Evolutionary conservation across 2,888 invertebrate genomes (phyloP), one percentile per base, ranked within the genome.

Genomic region (Antheraea assamensis): DNA sequence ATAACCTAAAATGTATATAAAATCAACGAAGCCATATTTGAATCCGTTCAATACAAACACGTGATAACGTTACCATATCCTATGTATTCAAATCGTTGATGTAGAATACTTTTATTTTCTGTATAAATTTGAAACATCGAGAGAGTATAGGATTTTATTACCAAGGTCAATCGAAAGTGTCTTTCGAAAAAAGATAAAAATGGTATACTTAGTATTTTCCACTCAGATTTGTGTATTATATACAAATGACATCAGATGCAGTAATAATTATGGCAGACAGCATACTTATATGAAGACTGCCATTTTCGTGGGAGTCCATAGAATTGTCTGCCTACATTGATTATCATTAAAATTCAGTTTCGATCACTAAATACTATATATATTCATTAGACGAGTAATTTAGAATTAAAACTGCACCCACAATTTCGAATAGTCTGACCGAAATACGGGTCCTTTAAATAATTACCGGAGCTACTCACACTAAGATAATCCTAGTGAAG

Each of bases 321-420:
- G 27, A 64, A 64, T 30, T 64, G 17, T 27, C 61, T 64, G 30
- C 61, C 61, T 64, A 64, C 19, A 64, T 64, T 64, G 17, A 64
- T 64, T 58, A 58, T 58, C 17, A 21, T 52, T n/a, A 24, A 7
- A 49, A 49, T 8, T 49, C 17, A 49, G 55, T 21, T 55, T n/a
- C 55, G 21, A 21, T n/a, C 8, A n/a, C 7, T n/a, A 21, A 55
- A 3, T 55, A 21, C 52, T 55, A 10, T 58, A 24, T 55, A 55
- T 13, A 58, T 55, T 49, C 49, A 49, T 17, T 55, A 55, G 1
- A n/a, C n/a, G 10, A 8, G n/a, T n/a, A 55, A 55, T 55, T n/a
- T 55, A 55, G n/a, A 3, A 55, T 8, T n/a, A 7, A 55, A n/a
- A 55, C 21, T 52, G 52, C 21, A 52, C 5, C 3, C 52, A 52